These are phyloP conservation scores for Chaetodon trifascialis DNA, from an alignment of 2,113 vertebrate genomes.

Conservation along the genomic window DNA sequence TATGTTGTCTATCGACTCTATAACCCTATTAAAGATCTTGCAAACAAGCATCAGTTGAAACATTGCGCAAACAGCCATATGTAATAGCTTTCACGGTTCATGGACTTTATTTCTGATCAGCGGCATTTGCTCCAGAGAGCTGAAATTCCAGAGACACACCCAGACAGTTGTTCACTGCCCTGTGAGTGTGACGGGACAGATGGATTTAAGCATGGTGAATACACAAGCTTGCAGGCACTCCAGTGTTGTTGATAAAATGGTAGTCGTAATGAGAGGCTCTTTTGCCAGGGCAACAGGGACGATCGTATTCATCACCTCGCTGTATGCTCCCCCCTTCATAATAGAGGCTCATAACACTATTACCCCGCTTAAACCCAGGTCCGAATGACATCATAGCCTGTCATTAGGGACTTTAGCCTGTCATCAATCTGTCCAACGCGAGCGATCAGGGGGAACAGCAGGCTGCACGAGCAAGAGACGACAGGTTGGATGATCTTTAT, in stretches of 20 bases:
- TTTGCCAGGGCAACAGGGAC: background rate
- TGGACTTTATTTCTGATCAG: conserved; percentile 45
- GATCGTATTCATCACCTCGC: background rate
- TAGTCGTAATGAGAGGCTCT: conserved; percentile 10
- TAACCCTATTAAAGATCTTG: background rate
- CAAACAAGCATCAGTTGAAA: background rate
- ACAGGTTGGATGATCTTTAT: conserved; percentile 53
- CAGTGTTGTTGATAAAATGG: background rate
- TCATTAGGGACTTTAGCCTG: conserved; percentile 34
- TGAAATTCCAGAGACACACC: conserved; percentile 70
- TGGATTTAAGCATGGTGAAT: background rate
- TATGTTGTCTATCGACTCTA: background rate
- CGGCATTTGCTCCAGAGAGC: conserved; percentile 54
- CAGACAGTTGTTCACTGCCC: conserved; percentile 65
- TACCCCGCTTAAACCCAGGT: conserved; percentile 15
- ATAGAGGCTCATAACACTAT: conserved; percentile 20
- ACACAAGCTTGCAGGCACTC: background rate
- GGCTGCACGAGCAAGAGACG: conserved; percentile 36
- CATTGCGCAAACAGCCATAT: background rate
- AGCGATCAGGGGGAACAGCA: conserved; percentile 1
- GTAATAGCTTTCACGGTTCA: background rate
- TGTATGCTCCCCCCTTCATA: background rate
- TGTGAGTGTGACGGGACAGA: conserved; percentile 44
- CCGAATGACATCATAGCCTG: conserved; percentile 66
- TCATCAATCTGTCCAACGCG: conserved; percentile 21